A percentile compares a stretch with the other conserved stretches of the same genome.
Evolutionary conservation across 1,140 invertebrate species (phyloP).

Genomic region (Ceratina japonica): DNA sequence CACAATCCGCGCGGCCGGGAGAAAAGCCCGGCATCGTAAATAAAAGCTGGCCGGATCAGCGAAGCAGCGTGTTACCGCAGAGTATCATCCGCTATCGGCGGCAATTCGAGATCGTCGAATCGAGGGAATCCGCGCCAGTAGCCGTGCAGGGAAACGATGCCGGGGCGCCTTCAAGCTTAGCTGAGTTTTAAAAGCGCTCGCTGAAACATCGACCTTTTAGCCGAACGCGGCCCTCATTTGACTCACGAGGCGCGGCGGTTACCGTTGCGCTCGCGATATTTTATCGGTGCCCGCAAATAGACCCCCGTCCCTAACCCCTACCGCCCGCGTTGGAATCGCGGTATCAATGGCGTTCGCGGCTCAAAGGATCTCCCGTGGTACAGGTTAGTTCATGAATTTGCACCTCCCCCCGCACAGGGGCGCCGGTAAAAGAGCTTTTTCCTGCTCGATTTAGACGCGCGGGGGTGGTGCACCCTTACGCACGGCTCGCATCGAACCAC

Average conservation of each 20-base stretch:
- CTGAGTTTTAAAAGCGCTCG: conserved; percentile 35
- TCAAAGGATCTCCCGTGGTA: conserved; percentile 45
- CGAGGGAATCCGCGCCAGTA: background rate
- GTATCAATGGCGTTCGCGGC: conserved; percentile 28
- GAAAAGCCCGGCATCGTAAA: background rate
- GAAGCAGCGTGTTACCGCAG: background rate
- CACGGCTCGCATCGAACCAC: background rate
- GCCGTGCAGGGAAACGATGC: background rate
- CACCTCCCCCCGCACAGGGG: conserved; percentile 31
- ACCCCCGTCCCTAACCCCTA: too few relatives aligned
- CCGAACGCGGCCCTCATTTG: conserved; percentile 37
- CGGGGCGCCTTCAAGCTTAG: background rate
- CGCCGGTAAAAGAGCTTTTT: conserved; percentile 48
- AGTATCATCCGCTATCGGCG: background rate
- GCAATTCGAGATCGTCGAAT: background rate
- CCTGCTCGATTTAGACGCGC: conserved; percentile 18
- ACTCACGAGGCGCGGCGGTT: background rate
- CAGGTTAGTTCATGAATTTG: conserved; percentile 48
- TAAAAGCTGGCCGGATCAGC: background rate
- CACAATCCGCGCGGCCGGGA: background rate
- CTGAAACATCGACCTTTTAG: conserved; percentile 17
- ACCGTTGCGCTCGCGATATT: conserved; percentile 50
- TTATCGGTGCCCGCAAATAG: conserved; percentile 52
- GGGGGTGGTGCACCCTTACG: background rate
- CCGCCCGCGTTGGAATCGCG: conserved; percentile 15